A percentile compares a stretch with the other conserved stretches of the same genome.
phyloP scores from a whole-genome alignment of 2,888 invertebrate species.

The Magallana nippona region DNA sequence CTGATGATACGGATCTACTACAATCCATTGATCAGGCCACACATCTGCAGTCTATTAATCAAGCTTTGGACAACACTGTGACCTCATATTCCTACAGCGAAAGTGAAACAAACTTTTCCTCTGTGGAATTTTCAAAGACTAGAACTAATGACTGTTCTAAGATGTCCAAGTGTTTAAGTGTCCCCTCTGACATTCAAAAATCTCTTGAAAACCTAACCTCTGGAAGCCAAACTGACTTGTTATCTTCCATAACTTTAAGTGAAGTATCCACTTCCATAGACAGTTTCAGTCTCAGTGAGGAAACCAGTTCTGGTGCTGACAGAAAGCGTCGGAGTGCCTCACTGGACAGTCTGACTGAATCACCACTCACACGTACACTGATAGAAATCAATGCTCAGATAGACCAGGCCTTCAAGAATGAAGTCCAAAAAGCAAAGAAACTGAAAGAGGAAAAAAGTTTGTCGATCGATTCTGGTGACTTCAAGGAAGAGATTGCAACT shows the following conservation, averaged over 20 bases:
- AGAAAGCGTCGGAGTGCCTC: conserved; percentile 69
- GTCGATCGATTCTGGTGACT: conserved; percentile 1
- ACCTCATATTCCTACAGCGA: conserved; percentile 29
- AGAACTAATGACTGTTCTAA: conserved; percentile 29
- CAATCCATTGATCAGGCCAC: neutral
- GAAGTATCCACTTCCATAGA: conserved; percentile 73
- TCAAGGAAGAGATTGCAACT: neutral
- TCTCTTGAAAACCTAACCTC: conserved; percentile 72
- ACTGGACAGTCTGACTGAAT: conserved; percentile 68
- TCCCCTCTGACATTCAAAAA: conserved; percentile 74
- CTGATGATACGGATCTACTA: conserved; percentile 52
- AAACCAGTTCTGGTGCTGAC: conserved; percentile 40
- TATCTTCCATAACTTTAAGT: conserved; percentile 74
- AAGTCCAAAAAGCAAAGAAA: conserved; percentile 57
- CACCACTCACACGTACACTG: conserved; percentile 67
- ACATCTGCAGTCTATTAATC: conserved; percentile 1
- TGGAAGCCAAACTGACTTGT: conserved; percentile 70
- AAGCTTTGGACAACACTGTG: conserved; percentile 24
- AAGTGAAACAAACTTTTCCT: conserved; percentile 25
- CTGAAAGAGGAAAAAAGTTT: conserved; percentile 37
- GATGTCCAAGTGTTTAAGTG: conserved; percentile 72
- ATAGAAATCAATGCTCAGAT: conserved; percentile 74
- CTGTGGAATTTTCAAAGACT: conserved; percentile 26
- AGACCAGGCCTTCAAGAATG: conserved; percentile 70
- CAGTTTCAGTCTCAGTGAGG: conserved; percentile 62